Evolutionary conservation across 2,797 vertebrate species (phyloP), one percentile per base, ranked within the genome.

Genomic region (Catamblyrhynchus diadema): DNA sequence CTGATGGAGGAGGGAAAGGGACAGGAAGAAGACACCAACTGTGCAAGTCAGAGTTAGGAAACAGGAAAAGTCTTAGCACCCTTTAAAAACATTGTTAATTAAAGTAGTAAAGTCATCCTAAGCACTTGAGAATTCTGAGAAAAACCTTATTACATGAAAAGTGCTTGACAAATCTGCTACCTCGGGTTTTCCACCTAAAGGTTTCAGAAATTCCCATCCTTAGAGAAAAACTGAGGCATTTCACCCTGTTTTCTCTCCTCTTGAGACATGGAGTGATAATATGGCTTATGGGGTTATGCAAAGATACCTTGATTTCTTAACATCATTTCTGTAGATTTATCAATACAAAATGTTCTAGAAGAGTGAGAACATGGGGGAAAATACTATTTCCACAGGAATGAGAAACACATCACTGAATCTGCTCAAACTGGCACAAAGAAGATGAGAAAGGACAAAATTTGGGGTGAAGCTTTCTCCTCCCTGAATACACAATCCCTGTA

Each of bases 41-140:
- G 44, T 66, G 25, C 28, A 51, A 86, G 65, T 79, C 77, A 89
- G 51, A 87, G 66, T 79, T 69, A 75, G 14, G 37, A 90, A 65
- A 83, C 19, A 79, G 50, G 47, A 86, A 81, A 87, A 81, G 54
- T 30, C 77, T 92, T 90, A 81, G 22, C 30, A 91, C 50, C 51
- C 81, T 91, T 88, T 91, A 20, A 70, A 91, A 75, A 90, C 8
- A 16, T 79, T 74, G 61, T 83, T 91, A 88, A 92, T 84, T 85
- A 89, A 80, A 85, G 32, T 6, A 72, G 3, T 33, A 62, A 22
- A 89, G 61, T 65, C 65, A 83, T 85, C 44, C 56, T 74, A 47
- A 69, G 57, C 59, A 66, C 65, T 42, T 53, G 8, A 75, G 25
- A 32, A 73, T 17, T 25, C 75, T 56, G 74, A 92, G n/a, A 56